Base-by-base conservation (phyloP, 2,888 invertebrate species). In the Amorpha juglandis region DNA sequence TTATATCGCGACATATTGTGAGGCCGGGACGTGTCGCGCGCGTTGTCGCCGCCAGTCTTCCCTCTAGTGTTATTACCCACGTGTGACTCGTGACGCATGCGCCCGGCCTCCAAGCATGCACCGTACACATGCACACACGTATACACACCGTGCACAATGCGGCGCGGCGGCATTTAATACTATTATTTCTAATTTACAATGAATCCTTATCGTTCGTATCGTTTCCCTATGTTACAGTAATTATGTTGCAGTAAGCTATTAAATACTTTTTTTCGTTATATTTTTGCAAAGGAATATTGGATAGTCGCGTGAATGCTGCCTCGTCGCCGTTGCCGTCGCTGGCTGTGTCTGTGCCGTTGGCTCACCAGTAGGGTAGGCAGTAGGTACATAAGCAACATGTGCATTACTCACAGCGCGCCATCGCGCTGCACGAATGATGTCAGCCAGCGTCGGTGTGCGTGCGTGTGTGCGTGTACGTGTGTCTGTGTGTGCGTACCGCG, bases 401-500 rank as follows among this genome's bases (percentile, higher is more conserved):
- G 1, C 38, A 38, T 8, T 7, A 38, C 7, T 8, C 38, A 6
- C 38, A 38, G 38, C 9, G 7, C 38, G 38, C 38, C 38, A 38
- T 3, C 11, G 52, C 21, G 12, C 21, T 6, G 27, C 21, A 2
- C 14, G 21, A 4, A 27, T 53, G 53, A 33, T 45, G 52, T 14
- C 19, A 50, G 35, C 55, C 48, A 42, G 66, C 38, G 66, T 33
- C 55, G 27, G 21, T 19, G 50, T 48, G 48, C 48, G 48, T 48
- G 48, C 16, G 48, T n/a, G 48, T 48, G 48, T 19, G 50, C 12
- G 50, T n/a, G 33, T 16, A 19, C 52, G 63, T 63, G 62, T 21
- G 51, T 66, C 62, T 62, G 62, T 63, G 68, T 45, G 67, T 68
- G 68, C 71, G 70, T 16, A 58, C 52, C 64, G 66, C 62, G 68